These are phyloP conservation scores for Sturnus vulgaris DNA, from an alignment of 2,113 vertebrate species.

Conservation along the genomic window DNA sequence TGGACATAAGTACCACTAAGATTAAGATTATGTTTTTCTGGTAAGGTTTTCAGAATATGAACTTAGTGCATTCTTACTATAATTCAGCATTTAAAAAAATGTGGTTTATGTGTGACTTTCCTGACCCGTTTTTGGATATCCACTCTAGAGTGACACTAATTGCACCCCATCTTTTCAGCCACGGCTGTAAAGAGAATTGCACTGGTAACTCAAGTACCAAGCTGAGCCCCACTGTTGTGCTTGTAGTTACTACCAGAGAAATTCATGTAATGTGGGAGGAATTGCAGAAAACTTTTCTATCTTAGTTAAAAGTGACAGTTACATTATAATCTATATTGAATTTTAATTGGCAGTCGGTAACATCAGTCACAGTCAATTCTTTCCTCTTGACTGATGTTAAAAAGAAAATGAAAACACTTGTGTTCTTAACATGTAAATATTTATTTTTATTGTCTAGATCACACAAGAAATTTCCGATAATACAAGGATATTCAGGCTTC, in stretches of 20 bases:
- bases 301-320: neutral
- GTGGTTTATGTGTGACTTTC: neutral
- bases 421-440: neutral
- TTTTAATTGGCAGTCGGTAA: neutral
- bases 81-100: neutral
- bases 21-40: neutral
- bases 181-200: neutral
- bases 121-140: neutral
- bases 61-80: neutral
- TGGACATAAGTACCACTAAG: neutral
- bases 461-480: slow-evolving; percentile 98
- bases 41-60: neutral
- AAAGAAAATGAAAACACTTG: neutral
- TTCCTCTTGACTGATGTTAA: neutral
- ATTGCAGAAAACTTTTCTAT: neutral
- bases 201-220: neutral
- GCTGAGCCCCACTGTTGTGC: neutral
- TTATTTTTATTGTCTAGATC: slow-evolving; percentile 77
- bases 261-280: neutral
- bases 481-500: slow-evolving; percentile 95
- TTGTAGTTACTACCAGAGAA: neutral
- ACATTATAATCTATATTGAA: neutral
- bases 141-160: neutral
- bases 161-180: neutral
- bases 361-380: neutral